These are phyloP conservation scores for Trissoscelio sp. DNA, from an alignment of 2,888 invertebrate genomes.

Conservation along the genomic window DNA sequence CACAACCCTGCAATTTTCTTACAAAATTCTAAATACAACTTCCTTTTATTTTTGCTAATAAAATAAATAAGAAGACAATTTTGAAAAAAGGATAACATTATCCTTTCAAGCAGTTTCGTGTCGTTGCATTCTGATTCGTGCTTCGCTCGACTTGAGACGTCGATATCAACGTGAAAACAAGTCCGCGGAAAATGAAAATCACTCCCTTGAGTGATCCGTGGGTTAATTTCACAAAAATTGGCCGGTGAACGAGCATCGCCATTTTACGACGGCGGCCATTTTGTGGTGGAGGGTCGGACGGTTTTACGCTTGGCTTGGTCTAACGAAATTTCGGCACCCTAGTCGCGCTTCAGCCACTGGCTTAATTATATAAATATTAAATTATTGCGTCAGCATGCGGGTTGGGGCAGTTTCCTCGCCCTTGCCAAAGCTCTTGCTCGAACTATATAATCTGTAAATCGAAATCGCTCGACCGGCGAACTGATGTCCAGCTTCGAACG, in stretches of 20 bases:
- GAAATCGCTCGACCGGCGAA: conserved; percentile 57
- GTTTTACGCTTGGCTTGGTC: conserved; percentile 81
- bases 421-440: conserved; percentile 43
- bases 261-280: conserved; percentile 77
- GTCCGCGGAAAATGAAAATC: conserved; percentile 26
- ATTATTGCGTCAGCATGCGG: conserved; percentile 76
- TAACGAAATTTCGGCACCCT: conserved; percentile 79
- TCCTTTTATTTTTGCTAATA: no score
- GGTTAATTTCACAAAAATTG: conserved; percentile 77
- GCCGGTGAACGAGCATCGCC: conserved; percentile 73
- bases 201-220: conserved; percentile 35
- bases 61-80: background rate
- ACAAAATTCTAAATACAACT: no score
- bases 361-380: conserved; percentile 82
- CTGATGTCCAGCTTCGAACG: conserved; percentile 49
- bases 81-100: background rate
- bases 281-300: conserved; percentile 77
- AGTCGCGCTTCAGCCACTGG: conserved; percentile 73
- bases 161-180: conserved; percentile 16
- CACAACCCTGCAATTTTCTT: no score
- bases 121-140: background rate
- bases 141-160: background rate
- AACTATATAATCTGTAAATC: conserved; percentile 63
- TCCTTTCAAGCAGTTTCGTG: background rate
- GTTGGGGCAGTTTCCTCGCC: conserved; percentile 58